Percentiles rank a stretch among this genome's conserved stretches.
phyloP scores from a whole-genome alignment of 64 coral and sea anemone genomes.

The Montipora sp. region DNA sequence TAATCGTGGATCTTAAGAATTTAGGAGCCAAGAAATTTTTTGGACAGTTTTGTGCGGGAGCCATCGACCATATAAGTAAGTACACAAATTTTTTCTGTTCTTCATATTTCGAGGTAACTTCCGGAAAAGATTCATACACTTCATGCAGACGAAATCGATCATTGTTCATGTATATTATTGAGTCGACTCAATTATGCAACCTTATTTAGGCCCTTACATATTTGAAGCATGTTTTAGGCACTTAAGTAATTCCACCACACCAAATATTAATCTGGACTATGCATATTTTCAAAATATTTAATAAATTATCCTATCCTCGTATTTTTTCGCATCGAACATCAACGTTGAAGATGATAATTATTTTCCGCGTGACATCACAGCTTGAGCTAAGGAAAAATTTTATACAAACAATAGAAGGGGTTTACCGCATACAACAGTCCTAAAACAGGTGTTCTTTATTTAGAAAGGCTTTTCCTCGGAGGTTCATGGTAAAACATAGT shows the following conservation, averaged over 20 bases:
- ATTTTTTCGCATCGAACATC: background rate
- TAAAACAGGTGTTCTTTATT: background rate
- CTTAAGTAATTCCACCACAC: background rate
- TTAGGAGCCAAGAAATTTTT: conserved; percentile 98
- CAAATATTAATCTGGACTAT: background rate
- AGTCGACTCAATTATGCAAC: background rate
- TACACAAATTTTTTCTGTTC: conserved; percentile 21
- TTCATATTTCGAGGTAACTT: background rate
- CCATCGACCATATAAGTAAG: conserved; percentile 99
- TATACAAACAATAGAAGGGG: background rate
- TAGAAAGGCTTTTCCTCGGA: background rate
- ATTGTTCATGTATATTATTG: background rate
- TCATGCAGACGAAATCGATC: background rate
- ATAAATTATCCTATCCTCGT: too few relatives aligned
- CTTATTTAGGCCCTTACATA: background rate
- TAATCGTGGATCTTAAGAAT: conserved; percentile 95
- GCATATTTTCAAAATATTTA: background rate
- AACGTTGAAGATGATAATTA: background rate
- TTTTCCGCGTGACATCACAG: background rate
- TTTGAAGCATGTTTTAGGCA: background rate
- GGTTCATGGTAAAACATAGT: too few relatives aligned
- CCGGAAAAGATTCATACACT: background rate
- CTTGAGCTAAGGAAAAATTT: background rate
- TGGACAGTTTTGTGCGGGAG: conserved; percentile 96
- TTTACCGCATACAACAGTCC: background rate